A percentile compares a stretch with the other conserved stretches of the same genome.
Conservation (phyloP, 2,113 vertebrate species). For the Antechinus flavipes region DNA sequence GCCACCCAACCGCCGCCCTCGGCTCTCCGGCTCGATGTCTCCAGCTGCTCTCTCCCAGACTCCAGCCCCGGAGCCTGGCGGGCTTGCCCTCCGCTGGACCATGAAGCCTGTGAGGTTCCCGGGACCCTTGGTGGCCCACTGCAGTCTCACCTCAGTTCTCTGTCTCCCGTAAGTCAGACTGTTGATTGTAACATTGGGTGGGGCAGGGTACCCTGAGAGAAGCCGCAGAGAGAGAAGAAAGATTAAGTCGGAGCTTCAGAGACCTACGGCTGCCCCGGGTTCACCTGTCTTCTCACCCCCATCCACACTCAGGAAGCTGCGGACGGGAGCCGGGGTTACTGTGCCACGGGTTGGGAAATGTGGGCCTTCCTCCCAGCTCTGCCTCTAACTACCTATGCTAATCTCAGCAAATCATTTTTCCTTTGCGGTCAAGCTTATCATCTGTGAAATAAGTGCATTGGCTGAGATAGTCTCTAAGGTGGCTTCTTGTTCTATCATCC, state of each 20-base stretch:
- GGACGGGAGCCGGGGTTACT: neutral
- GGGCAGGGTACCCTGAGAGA: slow-evolving; percentile 88
- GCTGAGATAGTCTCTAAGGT: neutral
- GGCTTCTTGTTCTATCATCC: neutral
- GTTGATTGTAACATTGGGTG: slow-evolving; percentile 92
- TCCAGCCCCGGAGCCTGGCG: neutral
- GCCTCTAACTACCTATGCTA: neutral
- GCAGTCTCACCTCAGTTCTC: slow-evolving; percentile 90
- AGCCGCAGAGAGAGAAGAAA: neutral
- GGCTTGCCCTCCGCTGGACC: slow-evolving; percentile 86
- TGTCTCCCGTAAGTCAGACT: slow-evolving; percentile 85
- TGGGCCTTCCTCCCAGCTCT: neutral
- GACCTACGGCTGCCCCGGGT: rapidly evolving
- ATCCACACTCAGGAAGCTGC: neutral
- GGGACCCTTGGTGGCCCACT: slow-evolving; percentile 84
- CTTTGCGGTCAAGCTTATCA: neutral
- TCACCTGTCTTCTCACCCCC: rapidly evolving
- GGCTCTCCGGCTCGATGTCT: slow-evolving; percentile 86
- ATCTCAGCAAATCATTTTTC: neutral
- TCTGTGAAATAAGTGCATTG: neutral
- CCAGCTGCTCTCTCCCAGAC: slow-evolving; percentile 87
- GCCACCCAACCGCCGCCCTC: slow-evolving; percentile 84
- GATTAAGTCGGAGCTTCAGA: neutral
- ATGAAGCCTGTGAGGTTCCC: slow-evolving; percentile 90
- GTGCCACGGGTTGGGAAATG: neutral